phyloP scores from a whole-genome alignment of 2,113 vertebrate genomes.

The Pseudorectes ferrugineus region DNA sequence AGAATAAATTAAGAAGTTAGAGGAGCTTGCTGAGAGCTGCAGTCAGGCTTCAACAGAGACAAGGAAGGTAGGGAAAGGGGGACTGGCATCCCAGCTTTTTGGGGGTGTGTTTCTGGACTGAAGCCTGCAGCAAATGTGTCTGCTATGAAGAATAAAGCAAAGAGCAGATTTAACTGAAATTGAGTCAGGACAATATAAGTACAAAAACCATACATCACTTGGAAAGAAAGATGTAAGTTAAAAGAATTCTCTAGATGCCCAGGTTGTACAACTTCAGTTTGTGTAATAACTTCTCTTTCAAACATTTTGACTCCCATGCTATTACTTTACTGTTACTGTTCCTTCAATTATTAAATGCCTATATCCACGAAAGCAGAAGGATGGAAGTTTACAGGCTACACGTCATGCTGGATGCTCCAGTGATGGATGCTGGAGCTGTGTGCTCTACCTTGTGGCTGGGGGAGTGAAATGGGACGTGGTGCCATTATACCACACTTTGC shows the following conservation, averaged over 20 bases:
- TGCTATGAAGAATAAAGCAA: not conserved
- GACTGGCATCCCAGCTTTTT: not conserved
- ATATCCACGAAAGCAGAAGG: not conserved
- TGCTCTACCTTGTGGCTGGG: not conserved
- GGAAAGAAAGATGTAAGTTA: not conserved
- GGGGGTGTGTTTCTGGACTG: not conserved
- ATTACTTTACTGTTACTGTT: not conserved
- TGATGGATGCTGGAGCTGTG: not conserved
- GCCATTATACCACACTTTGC: not conserved
- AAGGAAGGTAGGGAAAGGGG: not conserved
- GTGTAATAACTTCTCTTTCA: not conserved
- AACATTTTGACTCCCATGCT: not conserved
- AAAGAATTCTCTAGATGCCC: not conserved
- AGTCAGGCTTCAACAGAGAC: not conserved
- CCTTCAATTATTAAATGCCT: not conserved
- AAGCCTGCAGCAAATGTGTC: not conserved
- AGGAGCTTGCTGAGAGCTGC: not conserved
- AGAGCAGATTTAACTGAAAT: not conserved
- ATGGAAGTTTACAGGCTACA: not conserved
- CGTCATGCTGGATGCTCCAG: not conserved
- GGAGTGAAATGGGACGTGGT: accelerated
- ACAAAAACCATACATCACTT: not conserved
- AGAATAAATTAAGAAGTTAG: not conserved
- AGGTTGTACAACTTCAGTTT: not conserved
- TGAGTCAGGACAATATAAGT: not conserved